Evolutionary conservation across 2,797 vertebrate species (phyloP).

Genomic region (Gobio occitaniae): DNA sequence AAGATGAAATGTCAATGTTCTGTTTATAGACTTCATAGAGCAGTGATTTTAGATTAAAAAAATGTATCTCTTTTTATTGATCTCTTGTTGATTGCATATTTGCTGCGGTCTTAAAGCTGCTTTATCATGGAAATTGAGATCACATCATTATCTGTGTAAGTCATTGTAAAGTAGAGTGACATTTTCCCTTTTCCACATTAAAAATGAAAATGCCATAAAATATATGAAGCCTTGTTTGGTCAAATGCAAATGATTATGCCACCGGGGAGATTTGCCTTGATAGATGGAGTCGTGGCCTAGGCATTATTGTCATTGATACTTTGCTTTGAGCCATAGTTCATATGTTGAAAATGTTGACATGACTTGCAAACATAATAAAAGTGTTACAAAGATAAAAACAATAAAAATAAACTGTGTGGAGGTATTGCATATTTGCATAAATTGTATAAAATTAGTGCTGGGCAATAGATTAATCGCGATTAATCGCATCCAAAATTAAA

Average conservation of each 20-base stretch:
- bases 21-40: conserved; percentile 9
- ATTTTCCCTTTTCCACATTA: background rate
- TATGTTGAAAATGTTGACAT: background rate
- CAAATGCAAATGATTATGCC: background rate
- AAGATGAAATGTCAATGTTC: background rate
- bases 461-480: too few relatives aligned
- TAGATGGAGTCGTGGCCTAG: background rate
- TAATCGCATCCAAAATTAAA: too few relatives aligned
- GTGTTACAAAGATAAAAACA: background rate
- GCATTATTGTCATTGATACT: background rate
- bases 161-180: background rate
- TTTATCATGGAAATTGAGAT: background rate
- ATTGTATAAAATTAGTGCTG: too few relatives aligned
- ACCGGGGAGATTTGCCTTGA: background rate
- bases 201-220: background rate
- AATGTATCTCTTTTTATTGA: background rate
- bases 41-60: background rate
- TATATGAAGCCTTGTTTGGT: background rate
- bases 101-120: conserved; percentile 2
- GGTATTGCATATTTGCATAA: too few relatives aligned
- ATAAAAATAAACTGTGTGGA: background rate
- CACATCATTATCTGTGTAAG: background rate
- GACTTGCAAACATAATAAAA: background rate
- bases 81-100: background rate
- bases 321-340: background rate